Evolutionary conservation across 2,797 vertebrate genomes (phyloP).

Genomic region (Danio choprae): DNA sequence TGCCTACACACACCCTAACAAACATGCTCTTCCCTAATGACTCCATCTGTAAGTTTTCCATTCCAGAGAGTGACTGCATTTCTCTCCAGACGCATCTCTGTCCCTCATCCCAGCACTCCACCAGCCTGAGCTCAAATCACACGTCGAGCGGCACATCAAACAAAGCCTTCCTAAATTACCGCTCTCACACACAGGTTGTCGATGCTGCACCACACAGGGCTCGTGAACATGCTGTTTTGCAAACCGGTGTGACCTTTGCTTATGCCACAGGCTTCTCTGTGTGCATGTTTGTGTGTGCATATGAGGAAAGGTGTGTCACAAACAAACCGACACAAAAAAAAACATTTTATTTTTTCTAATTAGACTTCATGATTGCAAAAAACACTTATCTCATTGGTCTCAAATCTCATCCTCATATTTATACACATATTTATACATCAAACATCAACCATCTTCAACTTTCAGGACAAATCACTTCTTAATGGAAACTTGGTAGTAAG

Average conservation of each 20-base stretch:
- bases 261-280: slow-evolving; percentile 23
- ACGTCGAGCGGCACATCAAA: slow-evolving; percentile 22
- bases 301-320: background rate
- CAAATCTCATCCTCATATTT: background rate
- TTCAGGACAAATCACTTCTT: background rate
- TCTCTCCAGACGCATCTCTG: slow-evolving; percentile 9
- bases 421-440: background rate
- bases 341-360: too few species aligned
- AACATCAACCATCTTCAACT: background rate
- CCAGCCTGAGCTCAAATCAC: slow-evolving; percentile 25
- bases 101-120: background rate
- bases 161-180: slow-evolving; percentile 34
- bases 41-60: slow-evolving; percentile 11
- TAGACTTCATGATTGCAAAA: background rate
- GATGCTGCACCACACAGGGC: slow-evolving; percentile 20
- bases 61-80: background rate
- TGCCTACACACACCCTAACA: slow-evolving; percentile 28
- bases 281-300: slow-evolving; percentile 6
- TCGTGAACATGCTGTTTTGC: slow-evolving; percentile 41
- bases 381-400: background rate
- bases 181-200: slow-evolving; percentile 43
- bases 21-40: slow-evolving; percentile 35
- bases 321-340: background rate
- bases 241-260: slow-evolving; percentile 44
- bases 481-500: background rate